Evolutionary conservation across 2,888 invertebrate genomes (phyloP).

Genomic region (Adineta ricciae): DNA sequence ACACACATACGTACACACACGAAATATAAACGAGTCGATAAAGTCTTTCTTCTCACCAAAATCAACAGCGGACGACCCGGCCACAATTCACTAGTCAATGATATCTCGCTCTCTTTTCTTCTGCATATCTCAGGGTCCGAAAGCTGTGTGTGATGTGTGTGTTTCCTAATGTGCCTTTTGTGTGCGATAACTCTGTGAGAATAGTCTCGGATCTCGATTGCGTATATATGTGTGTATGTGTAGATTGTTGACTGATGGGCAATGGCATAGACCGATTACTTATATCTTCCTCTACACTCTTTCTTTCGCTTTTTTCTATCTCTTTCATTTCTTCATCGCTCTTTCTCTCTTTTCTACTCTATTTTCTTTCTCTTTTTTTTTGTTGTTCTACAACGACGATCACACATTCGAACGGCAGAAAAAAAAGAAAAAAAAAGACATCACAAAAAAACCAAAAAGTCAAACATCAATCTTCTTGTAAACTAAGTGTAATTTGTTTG

Average conservation of each 20-base stretch:
- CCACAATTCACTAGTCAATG: constrained; percentile 7
- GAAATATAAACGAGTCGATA: not conserved
- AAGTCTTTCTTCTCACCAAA: not conserved
- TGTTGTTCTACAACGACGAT: constrained; percentile 13
- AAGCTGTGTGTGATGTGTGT: not conserved
- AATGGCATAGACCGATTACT: constrained; percentile 13
- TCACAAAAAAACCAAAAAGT: not conserved
- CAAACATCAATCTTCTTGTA: constrained; percentile 9
- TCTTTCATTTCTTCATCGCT: not conserved
- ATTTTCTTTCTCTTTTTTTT: not conserved
- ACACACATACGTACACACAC: not conserved
- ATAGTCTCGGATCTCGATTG: constrained; percentile 7
- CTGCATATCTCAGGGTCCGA: constrained; percentile 9
- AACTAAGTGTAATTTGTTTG: constrained; percentile 13
- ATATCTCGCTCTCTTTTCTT: not conserved
- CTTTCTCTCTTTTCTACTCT: not conserved
- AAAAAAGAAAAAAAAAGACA: not conserved
- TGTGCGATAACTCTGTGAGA: not conserved
- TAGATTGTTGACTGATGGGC: not conserved
- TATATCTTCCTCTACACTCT: constrained; percentile 8
- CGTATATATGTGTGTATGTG: not conserved
- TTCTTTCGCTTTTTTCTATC: not conserved
- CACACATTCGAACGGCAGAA: not conserved
- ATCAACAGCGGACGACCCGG: constrained; percentile 5
- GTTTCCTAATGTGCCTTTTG: not conserved